phyloP scores from a whole-genome alignment of 2,888 invertebrate species.

The Parascotia fuliginaria region DNA sequence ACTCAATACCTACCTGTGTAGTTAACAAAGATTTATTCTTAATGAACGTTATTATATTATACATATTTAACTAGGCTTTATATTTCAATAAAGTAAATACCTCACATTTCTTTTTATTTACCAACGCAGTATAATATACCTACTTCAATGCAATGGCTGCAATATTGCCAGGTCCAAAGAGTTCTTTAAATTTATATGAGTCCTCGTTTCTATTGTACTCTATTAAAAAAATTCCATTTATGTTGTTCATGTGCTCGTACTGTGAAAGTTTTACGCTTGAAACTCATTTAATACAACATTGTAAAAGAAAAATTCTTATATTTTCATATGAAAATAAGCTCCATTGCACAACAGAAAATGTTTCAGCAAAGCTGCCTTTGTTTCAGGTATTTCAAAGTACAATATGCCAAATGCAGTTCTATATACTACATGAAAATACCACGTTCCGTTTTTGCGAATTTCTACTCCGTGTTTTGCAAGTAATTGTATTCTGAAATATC shows the following conservation, averaged over 20 bases:
- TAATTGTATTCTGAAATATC: slow-evolving; percentile 28
- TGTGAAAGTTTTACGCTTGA: slow-evolving; percentile 12
- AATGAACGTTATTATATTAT: too few species aligned
- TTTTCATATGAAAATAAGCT: slow-evolving; percentile 34
- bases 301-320: slow-evolving; percentile 23
- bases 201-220: slow-evolving; percentile 9
- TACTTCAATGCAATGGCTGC: neutral
- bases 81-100: too few species aligned
- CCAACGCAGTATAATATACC: too few species aligned
- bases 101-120: too few species aligned
- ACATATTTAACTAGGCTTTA: too few species aligned
- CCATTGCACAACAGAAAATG: slow-evolving; percentile 18
- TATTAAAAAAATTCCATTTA: slow-evolving; percentile 17
- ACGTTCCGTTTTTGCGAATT: slow-evolving; percentile 25
- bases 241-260: slow-evolving; percentile 9
- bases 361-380: slow-evolving; percentile 30
- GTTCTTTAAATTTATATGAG: slow-evolving; percentile 6
- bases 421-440: slow-evolving; percentile 14
- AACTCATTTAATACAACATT: slow-evolving; percentile 11
- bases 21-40: too few species aligned
- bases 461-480: slow-evolving; percentile 10
- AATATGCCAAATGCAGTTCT: slow-evolving; percentile 31
- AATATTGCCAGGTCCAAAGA: neutral
- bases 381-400: slow-evolving; percentile 30
- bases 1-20: too few species aligned